These are phyloP conservation scores for Oenanthe oenanthe DNA, from an alignment of 2,113 vertebrate genomes.

Conservation along the genomic window DNA sequence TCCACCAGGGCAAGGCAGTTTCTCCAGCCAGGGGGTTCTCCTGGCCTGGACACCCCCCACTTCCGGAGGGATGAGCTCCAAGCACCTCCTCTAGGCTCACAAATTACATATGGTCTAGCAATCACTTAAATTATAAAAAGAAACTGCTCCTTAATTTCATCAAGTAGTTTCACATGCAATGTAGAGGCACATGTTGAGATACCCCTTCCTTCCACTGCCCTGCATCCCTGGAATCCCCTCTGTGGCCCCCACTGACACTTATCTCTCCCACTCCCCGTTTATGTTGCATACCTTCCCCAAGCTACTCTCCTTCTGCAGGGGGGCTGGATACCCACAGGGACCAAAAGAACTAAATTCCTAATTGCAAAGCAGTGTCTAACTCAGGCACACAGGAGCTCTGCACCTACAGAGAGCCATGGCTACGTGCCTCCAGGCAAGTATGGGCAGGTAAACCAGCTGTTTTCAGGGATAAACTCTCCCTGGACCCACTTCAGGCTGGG, in stretches of 20 bases:
- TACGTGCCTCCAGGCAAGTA: fast-evolving
- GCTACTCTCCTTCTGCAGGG: neutral
- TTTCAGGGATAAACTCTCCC: neutral
- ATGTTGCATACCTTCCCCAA: fast-evolving
- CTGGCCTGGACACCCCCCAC: fast-evolving
- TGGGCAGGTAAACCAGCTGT: neutral
- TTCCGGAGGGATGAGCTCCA: neutral
- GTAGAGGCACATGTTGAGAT: neutral
- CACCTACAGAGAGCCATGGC: neutral
- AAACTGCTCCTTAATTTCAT: neutral
- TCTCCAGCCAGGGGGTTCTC: neutral
- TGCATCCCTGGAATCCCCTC: neutral
- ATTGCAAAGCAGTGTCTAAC: neutral
- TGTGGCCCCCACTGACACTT: neutral
- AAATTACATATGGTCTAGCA: neutral
- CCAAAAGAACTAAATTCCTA: fast-evolving
- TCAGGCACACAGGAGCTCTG: neutral
- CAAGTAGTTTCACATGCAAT: neutral
- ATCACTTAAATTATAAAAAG: neutral
- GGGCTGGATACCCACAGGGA: neutral
- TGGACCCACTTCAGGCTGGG: neutral
- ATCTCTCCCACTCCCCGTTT: neutral
- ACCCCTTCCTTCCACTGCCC: neutral
- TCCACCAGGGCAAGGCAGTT: fast-evolving
- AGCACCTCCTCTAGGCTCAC: neutral